Base-by-base conservation (phyloP, 2,888 invertebrate genomes). In the Theretra japonica region DNA sequence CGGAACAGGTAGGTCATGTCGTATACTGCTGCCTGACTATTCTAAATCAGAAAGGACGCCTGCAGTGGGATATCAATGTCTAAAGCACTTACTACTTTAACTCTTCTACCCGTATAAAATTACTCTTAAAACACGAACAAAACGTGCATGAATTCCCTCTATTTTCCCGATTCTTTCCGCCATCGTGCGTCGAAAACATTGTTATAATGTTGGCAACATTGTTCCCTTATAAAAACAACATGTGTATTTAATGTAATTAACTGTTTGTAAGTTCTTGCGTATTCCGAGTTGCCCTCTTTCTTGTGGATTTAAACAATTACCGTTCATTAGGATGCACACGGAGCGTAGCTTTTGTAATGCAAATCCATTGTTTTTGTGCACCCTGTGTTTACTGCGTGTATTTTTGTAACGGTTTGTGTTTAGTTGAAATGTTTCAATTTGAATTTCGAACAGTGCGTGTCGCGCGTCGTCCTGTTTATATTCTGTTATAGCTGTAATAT, bases 261-360 rank as follows among this genome's bases (percentile, higher is more conserved):
- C 83, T 83, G 82, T 84, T 86, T 83, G 83, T 80, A 82, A 83
- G 81, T 83, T 81, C 82, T 84, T 82, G 82, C 81, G 81, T 83
- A 83, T 82, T 84, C 84, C 71, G 75, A 77, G 77, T 76, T 79
- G 75, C 75, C 79, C 81, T 79, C 83, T 84, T 87, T 86, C 88
- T 89, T 89, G 91, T 88, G 86, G 88, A 86, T 88, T 90, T 86
- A 86, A 89, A 89, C 90, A 90, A 91, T 91, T 91, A 90, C 82
- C 82, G 87, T 90, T 90, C 88, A 88, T 91, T 89, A 90, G 87
- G 85, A 88, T 86, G 88, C 88, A 85, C 84, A 83, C 81, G 79
- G 77, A 78, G 78, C 80, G 74, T 68, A 75, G 88, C 84, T 85
- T 89, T 90, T 91, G 89, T 88, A 83, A 90, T 90, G 91, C 87